Evolutionary conservation across 2,113 vertebrate species (phyloP), one percentile per base, ranked within the genome.

Genomic region (Genyomyrus donnyi): DNA sequence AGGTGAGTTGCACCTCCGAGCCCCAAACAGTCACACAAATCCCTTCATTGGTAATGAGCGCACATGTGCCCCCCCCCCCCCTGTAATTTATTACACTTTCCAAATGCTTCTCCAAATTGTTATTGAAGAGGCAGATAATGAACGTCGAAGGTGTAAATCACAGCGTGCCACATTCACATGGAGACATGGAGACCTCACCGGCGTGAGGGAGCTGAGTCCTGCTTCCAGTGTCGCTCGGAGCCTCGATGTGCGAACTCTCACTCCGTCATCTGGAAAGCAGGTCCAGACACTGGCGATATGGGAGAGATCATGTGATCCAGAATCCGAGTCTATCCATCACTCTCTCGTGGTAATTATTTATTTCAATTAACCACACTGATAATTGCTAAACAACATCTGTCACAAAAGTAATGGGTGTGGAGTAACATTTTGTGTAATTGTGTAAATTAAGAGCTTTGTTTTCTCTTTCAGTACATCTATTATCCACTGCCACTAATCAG

Each of bases 371-470:
- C 80, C n/a, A 46, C 39, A 13, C 83, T 89, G 31, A 3, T 35
- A 62, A 84, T 66, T 89, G 8, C 19, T 84, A 85, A 89, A 46
- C 50, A 48, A 49, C 39, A 85, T 80, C 89, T 89, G 80, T 6
- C 24, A 85, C 39, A 27, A 3, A 13, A 11, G 0, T 52, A 80
- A 85, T 58, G 35, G 53, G 87, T 66, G 31, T 62, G 35, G 53
- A 39, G 10, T 88, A 88, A 88, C 15, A 46, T 89, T 48, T 89
- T 50, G 53, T 19, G 17, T 56, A n/a, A 85, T 56, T 84, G 80
- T 50, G 49, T 2, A 27, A n/a, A 89, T 39, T 4, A n/a, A 31
- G 50, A 45, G 74, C 49, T 46, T 58, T 35, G 58, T 31, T 31
- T 80, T 45, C 21, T 42, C 2, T 35, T 42, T 45, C 24, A 2